Base-by-base conservation (phyloP, 2,888 invertebrate genomes). In the Scaptomyza parva region DNA sequence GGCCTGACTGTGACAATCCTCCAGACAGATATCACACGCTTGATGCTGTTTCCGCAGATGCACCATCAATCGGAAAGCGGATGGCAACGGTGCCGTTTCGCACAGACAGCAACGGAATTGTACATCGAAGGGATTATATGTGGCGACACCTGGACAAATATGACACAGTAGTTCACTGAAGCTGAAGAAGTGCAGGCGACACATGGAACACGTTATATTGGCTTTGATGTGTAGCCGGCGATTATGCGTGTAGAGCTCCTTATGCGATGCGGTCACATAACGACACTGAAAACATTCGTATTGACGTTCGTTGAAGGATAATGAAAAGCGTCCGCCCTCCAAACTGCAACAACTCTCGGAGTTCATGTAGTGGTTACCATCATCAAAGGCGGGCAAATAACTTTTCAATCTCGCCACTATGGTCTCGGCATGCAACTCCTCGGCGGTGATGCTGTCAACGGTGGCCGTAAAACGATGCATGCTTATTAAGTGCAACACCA, bases 211-310 rank as follows among this genome's bases (percentile, higher is more conserved):
- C 70, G 96, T 92, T 61, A 96, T 93, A 66, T 96, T 95, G 43
- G 96, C 94, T 91, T 96, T 96, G 77, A 96, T 95, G 92, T 97
- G 97, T 94, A 96, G 94, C 92, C 97, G 96, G 57, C 96, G 93
- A 90, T 97, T 97, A 91, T 97, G 97, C 87, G 96, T 93, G 92
- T 96, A 97, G 62, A 97, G 93, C 91, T 97, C 97, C 92, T 97
- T 97, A 90, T 96, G 96, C 60, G 96, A 93, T 52, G 94, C 92
- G 62, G 96, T 96, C 83, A 94, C 94, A 90, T 95, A 96, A 79
- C 95, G 94, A 92, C 97, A 97, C 85, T 96, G 96, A 92, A 97
- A 97, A 92, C 97, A 97, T 91, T 97, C 97, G 91, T 96, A 97
- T 9, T 94, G 92, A 71, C 95, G 94, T 60, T 95, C 95, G 89